These are phyloP conservation scores for Rhagoletis zephyria DNA, from an alignment of 1,140 invertebrate genomes.

Conservation along the genomic window DNA sequence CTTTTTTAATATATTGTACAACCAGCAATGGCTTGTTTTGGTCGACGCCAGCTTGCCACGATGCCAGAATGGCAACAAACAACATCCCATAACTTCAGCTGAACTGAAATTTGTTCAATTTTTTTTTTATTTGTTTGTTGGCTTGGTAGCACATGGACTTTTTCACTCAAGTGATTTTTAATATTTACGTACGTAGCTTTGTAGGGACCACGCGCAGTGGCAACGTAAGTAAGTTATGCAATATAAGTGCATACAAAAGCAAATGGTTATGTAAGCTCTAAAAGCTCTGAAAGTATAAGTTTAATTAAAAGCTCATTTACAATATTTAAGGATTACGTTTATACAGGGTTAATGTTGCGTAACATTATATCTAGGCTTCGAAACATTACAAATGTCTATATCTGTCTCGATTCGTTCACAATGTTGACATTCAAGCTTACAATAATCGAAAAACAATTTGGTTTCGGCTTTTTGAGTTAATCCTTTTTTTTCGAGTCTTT, in stretches of 20 bases:
- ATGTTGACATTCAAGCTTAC: too few species aligned
- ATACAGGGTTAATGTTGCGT: too few species aligned
- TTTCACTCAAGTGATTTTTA: constrained; percentile 46
- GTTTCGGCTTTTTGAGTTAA: too few species aligned
- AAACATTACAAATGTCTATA: too few species aligned
- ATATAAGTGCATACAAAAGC: background rate
- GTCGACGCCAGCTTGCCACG: constrained; percentile 21
- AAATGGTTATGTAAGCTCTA: background rate
- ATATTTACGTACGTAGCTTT: background rate
- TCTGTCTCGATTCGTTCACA: too few species aligned
- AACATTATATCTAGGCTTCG: too few species aligned
- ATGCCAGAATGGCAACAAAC: constrained; percentile 10
- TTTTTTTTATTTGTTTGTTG: constrained; percentile 19
- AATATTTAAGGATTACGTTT: too few species aligned
- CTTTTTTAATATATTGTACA: constrained; percentile 49
- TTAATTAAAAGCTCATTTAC: too few species aligned
- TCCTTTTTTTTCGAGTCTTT: too few species aligned
- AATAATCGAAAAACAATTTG: background rate
- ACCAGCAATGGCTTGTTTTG: constrained; percentile 22
- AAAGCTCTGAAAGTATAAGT: too few species aligned
- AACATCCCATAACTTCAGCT: background rate
- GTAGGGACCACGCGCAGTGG: background rate
- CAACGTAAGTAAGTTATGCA: too few species aligned
- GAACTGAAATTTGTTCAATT: constrained; percentile 14
- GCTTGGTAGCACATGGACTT: constrained; percentile 25